Percentiles rank a stretch among this genome's conserved stretches.
phyloP scores from a whole-genome alignment of 2,797 vertebrate genomes.

The Lepilemur septentrionalis region DNA sequence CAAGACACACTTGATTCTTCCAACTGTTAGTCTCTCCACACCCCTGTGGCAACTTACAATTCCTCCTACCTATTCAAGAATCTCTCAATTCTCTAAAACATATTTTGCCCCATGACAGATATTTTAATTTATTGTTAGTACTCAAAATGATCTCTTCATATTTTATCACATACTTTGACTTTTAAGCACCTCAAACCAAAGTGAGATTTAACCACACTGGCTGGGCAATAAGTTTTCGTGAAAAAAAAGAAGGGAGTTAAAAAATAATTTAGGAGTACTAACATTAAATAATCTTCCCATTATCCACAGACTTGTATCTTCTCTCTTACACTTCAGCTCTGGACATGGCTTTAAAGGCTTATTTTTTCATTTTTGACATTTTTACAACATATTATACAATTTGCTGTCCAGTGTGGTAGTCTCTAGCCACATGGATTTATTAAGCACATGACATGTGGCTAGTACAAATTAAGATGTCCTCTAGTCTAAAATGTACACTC shows the following conservation, averaged over 20 bases:
- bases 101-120: neutral
- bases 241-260: neutral
- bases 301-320: neutral
- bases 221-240: neutral
- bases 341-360: neutral
- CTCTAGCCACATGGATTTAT: neutral
- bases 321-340: neutral
- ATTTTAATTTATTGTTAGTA: slow-evolving; percentile 20
- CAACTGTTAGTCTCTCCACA: neutral
- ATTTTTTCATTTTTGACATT: neutral
- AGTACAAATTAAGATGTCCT: neutral
- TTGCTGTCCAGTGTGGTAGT: neutral
- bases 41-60: neutral
- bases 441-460: neutral
- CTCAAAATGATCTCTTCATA: neutral
- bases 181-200: neutral
- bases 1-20: neutral
- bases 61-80: neutral
- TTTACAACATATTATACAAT: neutral
- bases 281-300: neutral
- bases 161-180: neutral
- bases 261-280: neutral
- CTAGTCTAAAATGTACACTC: neutral
- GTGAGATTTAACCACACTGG: neutral
- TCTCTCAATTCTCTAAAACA: neutral